A percentile compares a stretch with the other conserved stretches of the same genome.
phyloP scores from a whole-genome alignment of 35 echinoderm and acorn worm species.

The Stichopus chloronotus region DNA sequence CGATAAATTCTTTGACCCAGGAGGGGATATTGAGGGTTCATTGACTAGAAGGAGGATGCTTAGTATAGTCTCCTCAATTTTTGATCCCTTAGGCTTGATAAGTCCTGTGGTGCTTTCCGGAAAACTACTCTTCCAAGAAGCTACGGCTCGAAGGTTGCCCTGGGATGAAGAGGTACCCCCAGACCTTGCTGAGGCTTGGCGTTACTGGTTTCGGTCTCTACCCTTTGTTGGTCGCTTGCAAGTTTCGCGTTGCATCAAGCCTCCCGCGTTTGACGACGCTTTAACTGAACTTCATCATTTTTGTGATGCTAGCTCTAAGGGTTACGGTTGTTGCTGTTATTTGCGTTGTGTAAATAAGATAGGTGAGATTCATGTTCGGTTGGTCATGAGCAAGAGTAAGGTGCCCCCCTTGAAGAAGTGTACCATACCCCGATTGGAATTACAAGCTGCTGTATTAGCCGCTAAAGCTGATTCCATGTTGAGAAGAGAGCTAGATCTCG shows the following conservation, averaged over 20 bases:
- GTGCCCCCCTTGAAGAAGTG: constrained; percentile 62
- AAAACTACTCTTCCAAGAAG: constrained; percentile 50
- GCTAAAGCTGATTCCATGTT: constrained; percentile 57
- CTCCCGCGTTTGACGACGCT: not conserved
- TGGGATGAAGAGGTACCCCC: constrained; percentile 58
- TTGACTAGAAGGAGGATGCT: constrained; percentile 69
- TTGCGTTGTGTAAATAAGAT: constrained; percentile 56
- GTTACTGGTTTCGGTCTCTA: not conserved
- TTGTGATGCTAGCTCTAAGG: constrained; percentile 68
- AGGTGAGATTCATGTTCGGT: constrained; percentile 28
- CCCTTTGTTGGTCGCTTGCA: constrained; percentile 12
- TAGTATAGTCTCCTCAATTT: constrained; percentile 66
- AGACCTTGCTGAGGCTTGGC: constrained; percentile 12
- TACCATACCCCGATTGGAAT: constrained; percentile 73
- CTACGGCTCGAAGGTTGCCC: constrained; percentile 8
- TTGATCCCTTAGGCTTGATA: constrained; percentile 65
- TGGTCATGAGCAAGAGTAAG: constrained; percentile 70
- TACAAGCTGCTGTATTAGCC: constrained; percentile 57
- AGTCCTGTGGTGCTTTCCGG: constrained; percentile 53
- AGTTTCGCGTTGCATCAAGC: constrained; percentile 60
- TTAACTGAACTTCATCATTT: constrained; percentile 76
- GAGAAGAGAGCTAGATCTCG: constrained; percentile 49
- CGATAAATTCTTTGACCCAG: constrained; percentile 25
- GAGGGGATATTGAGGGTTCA: not conserved
- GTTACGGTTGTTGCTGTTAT: constrained; percentile 75